These are phyloP conservation scores for Sebastes trivittatus DNA, from an alignment of 2,797 vertebrate species.

Conservation along the genomic window DNA sequence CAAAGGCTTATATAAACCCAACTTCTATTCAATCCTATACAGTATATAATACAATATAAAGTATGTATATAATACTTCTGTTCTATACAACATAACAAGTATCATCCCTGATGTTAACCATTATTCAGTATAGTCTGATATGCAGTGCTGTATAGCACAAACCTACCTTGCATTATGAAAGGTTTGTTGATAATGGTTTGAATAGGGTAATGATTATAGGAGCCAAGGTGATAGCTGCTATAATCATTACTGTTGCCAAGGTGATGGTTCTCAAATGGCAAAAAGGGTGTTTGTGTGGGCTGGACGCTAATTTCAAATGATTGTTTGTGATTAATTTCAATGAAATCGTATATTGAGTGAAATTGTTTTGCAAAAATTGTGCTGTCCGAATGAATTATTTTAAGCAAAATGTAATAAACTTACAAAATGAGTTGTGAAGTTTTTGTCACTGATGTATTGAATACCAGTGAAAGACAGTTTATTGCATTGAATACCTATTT, in stretches of 20 bases:
- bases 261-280: neutral
- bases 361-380: neutral
- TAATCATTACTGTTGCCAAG: neutral
- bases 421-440: rapidly evolving
- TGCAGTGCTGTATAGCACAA: neutral
- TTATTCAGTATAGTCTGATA: neutral
- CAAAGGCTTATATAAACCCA: neutral
- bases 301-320: neutral
- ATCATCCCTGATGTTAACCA: neutral
- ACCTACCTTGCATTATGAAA: neutral
- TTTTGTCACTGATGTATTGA: neutral
- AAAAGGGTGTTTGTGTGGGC: neutral
- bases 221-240: neutral
- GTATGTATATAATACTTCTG: neutral
- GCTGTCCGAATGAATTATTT: neutral
- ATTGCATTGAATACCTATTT: neutral
- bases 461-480: neutral
- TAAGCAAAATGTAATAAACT: neutral
- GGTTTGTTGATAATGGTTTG: conserved; percentile 6
- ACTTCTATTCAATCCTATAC: neutral
- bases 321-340: neutral
- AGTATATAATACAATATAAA: neutral
- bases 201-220: neutral
- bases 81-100: neutral
- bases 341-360: neutral